Base-by-base conservation (phyloP, 2,797 vertebrate genomes). In the Erithacus rubecula region DNA sequence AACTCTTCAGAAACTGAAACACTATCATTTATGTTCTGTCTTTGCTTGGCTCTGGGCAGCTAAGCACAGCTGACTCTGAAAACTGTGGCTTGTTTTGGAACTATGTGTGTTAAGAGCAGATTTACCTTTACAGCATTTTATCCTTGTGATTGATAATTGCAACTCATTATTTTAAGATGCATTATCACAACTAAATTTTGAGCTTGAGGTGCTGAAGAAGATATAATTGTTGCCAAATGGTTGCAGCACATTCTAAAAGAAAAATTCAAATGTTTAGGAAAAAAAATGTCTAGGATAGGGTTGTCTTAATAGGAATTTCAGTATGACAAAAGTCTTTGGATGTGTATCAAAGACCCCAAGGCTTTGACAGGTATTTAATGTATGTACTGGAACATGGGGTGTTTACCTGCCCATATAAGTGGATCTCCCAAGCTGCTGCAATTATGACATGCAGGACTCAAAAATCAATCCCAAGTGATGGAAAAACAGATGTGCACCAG, bases 1-100 rank as follows among this genome's bases (percentile, higher is more conserved):
- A 94, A 79, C 5, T 71, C 93, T 86, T 77, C 81, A 92, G 83
- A 76, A 94, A 85, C 43, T 46, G 79, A 72, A 90, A 91, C 22
- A 67, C 51, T 83, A 78, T 84, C 16, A n/a, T 91, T 89, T 87
- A 52, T 81, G 46, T 44, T 78, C 47, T 59, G 53, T 13, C 36
- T 68, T 76, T 64, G 5, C 59, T 79, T 93, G 63, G 47, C 85
- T 88, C 46, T 81, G 75, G 63, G 76, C 83, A 79, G 47, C 67
- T 74, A 56, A 86, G 14, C 80, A 49, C 37, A 86, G 16, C 36
- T 81, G 79, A 78, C 37, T 84, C 46, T 89, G 59, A 84, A 86
- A 90, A 68, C 23, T 29, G 19, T 9, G 21, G 16, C n/a, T 83
- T 64, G 2, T 30, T 92, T 77, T 68, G 36, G 56, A 92, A 77